Evolutionary conservation across 2,888 invertebrate genomes (phyloP), one percentile per base, ranked within the genome.

Genomic region (Epinotia brunnichana): DNA sequence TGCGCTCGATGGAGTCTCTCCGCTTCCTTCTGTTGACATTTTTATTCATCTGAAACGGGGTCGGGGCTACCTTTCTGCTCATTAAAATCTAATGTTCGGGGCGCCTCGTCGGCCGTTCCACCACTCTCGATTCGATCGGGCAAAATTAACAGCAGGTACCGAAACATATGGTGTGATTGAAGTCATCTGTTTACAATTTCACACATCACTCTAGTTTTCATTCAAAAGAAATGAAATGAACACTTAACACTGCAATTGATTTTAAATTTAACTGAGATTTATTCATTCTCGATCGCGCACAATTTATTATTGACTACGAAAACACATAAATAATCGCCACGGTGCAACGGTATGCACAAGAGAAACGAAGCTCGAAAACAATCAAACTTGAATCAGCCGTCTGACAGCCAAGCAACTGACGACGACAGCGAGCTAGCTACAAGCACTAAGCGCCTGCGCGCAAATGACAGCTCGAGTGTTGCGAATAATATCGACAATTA

Each of bases 1-100:
- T 82, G 89, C 89, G 76, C 85, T 87, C 84, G 91, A 87, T 85
- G 92, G 89, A 87, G 90, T 93, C 88, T 94, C 94, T 94, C 94
- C 95, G 91, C 94, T 94, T 90, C 94, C 94, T 92, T 94, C 94
- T 92, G 94, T 94, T 93, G 95, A 95, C 95, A 95, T 95, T 90
- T 94, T 95, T 94, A 94, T 90, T 93, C 95, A 95, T 95, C 94
- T 95, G 93, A 82, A 91, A 90, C 84, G 85, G 81, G 84, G 84
- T 83, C 80, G 78, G 82, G 79, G 81, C 79, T 81, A 85, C 85
- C 82, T 83, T 87, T 84, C 87, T 88, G 90, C 85, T 91, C 92
- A 92, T 93, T 92, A 91, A 93, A 90, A 90, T 87, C 80, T 80
- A 78, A 77, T 80, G 76, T 79, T 74, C 81, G 76, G 82, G 77